Conservation (phyloP, 2,888 invertebrate genomes). For the Tetheella fluctuosa region DNA sequence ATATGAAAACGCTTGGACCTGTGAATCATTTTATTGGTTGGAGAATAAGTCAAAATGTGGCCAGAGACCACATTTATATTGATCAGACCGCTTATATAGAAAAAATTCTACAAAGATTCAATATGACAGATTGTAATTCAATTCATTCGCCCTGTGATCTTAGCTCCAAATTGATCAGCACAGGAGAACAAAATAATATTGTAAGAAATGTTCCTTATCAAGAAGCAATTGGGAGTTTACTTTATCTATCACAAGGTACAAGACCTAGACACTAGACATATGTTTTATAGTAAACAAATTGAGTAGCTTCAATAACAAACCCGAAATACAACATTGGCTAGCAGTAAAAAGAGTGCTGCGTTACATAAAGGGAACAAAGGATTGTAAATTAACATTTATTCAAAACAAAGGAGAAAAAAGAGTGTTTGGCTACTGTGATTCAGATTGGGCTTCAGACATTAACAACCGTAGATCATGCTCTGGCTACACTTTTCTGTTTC, state of each 20-base stretch:
- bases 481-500: conserved; percentile 29
- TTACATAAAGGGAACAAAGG: conserved; percentile 32
- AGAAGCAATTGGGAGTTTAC: conserved; percentile 24
- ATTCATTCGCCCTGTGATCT: conserved; percentile 25
- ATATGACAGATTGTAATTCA: conserved; percentile 30
- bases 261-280: conserved; percentile 37
- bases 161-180: conserved; percentile 20
- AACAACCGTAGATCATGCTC: conserved; percentile 25
- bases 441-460: conserved; percentile 36
- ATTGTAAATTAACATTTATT: conserved; percentile 20
- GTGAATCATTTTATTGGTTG: conserved; percentile 19
- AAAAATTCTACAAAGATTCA: conserved; percentile 20
- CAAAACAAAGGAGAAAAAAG: conserved; percentile 13
- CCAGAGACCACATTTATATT: conserved; percentile 18
- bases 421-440: conserved; percentile 32
- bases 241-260: conserved; percentile 28
- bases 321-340: conserved; percentile 26
- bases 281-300: conserved; percentile 29
- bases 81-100: conserved; percentile 28
- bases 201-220: conserved; percentile 22
- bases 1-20: conserved; percentile 15
- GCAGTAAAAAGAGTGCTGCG: conserved; percentile 31
- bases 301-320: conserved; percentile 33
- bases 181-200: conserved; percentile 15
- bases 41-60: conserved; percentile 15